These are phyloP conservation scores for Pangasius macronema DNA, from an alignment of 2,797 vertebrate genomes.

Conservation along the genomic window DNA sequence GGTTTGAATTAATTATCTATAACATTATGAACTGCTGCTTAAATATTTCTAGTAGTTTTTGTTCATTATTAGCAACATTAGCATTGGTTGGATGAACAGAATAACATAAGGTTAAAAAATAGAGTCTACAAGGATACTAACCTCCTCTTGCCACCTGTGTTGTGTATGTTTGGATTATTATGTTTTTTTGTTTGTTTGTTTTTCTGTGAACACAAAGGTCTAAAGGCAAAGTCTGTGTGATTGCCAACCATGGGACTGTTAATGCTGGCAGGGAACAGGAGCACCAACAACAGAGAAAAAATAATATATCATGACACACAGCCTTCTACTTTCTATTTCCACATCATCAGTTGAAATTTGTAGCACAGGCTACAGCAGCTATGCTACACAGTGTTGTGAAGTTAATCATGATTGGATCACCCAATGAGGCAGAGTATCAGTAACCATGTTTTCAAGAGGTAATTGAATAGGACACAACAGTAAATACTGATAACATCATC, in stretches of 20 bases:
- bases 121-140: not conserved
- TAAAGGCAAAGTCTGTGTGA: not conserved
- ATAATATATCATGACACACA: not conserved
- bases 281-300: not conserved
- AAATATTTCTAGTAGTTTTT: not conserved
- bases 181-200: not conserved
- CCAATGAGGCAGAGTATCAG: not conserved
- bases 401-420: slow-evolving; percentile 13
- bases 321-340: not conserved
- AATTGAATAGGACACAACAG: not conserved
- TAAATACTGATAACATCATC: slow-evolving; percentile 28
- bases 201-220: not conserved
- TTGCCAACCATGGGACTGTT: not conserved
- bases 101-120: not conserved
- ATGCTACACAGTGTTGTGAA: not conserved
- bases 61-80: not conserved
- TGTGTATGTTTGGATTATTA: too few species aligned
- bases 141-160: not conserved
- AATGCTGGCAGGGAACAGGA: not conserved
- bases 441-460: not conserved
- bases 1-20: not conserved
- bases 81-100: not conserved
- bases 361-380: not conserved
- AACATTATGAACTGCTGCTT: not conserved
- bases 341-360: not conserved